These are phyloP conservation scores for Pluvianellus socialis DNA, from an alignment of 2,113 vertebrate species.

Conservation along the genomic window DNA sequence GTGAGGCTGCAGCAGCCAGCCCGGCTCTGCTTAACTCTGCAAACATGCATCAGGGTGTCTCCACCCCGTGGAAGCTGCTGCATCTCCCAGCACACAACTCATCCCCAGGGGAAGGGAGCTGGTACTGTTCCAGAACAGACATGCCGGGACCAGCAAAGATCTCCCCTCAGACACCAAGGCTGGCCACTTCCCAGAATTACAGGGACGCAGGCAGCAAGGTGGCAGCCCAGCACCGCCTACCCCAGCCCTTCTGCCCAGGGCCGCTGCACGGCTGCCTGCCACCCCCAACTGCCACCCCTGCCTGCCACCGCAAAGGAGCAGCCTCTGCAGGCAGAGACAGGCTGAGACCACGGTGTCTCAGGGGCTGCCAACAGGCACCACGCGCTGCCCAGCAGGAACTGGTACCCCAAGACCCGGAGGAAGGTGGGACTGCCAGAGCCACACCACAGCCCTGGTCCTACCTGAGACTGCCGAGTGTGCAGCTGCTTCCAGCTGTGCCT, in stretches of 20 bases:
- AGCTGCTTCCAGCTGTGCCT: slow-evolving; percentile 88
- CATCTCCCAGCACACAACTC: neutral
- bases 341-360: neutral
- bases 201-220: neutral
- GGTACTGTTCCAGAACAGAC: neutral
- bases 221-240: rapidly evolving
- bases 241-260: neutral
- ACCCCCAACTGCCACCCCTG: too few species aligned
- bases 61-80: neutral
- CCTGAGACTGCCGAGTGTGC: slow-evolving; percentile 92
- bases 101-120: neutral
- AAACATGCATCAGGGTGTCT: too few species aligned
- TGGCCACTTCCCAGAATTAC: neutral
- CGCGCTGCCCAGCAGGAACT: neutral
- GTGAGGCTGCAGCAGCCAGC: neutral
- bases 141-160: neutral
- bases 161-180: too few species aligned
- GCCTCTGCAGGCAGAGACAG: neutral
- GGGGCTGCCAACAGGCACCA: rapidly evolving
- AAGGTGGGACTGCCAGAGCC: too few species aligned
- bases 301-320: neutral
- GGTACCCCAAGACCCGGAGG: neutral
- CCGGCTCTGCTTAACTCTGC: rapidly evolving
- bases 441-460: neutral
- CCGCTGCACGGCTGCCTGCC: rapidly evolving